Evolutionary conservation across 2,113 vertebrate species (phyloP).

Genomic region (Aythya baeri): DNA sequence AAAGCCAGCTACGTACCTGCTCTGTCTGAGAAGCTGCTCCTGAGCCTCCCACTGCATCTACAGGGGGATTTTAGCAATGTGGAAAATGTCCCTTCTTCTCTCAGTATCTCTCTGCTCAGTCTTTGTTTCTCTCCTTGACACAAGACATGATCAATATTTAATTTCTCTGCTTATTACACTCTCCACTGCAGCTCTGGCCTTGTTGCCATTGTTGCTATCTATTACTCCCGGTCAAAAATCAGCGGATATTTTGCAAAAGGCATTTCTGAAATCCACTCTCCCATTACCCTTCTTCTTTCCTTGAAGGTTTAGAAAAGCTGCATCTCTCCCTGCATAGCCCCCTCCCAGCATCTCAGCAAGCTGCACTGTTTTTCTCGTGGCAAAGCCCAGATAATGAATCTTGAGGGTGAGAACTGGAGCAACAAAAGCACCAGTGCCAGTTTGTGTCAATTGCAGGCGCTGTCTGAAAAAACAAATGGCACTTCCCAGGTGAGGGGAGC

Average conservation of each 20-base stretch:
- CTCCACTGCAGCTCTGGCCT: not conserved
- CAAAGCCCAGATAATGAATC: not conserved
- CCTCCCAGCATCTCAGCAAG: not conserved
- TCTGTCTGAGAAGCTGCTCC: not conserved
- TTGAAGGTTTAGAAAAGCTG: not conserved
- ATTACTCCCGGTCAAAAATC: not conserved
- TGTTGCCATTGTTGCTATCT: not conserved
- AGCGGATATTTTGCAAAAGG: not conserved
- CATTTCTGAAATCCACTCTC: not conserved
- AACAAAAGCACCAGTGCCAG: not conserved
- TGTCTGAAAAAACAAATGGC: not conserved
- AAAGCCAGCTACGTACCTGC: not conserved
- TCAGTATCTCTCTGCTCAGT: not conserved
- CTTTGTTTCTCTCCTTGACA: not conserved
- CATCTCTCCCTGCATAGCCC: not conserved
- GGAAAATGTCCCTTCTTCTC: not conserved
- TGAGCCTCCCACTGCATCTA: not conserved
- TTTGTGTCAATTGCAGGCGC: not conserved
- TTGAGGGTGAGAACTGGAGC: rapidly evolving
- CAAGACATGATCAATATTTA: not conserved
- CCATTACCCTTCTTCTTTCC: not conserved
- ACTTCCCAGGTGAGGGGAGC: not conserved
- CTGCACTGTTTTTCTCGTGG: not conserved
- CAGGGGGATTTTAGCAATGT: not conserved
- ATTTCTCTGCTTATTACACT: not conserved